Evolutionary conservation across 2,888 invertebrate species (phyloP).

Genomic region (Mactromeris polynyma): DNA sequence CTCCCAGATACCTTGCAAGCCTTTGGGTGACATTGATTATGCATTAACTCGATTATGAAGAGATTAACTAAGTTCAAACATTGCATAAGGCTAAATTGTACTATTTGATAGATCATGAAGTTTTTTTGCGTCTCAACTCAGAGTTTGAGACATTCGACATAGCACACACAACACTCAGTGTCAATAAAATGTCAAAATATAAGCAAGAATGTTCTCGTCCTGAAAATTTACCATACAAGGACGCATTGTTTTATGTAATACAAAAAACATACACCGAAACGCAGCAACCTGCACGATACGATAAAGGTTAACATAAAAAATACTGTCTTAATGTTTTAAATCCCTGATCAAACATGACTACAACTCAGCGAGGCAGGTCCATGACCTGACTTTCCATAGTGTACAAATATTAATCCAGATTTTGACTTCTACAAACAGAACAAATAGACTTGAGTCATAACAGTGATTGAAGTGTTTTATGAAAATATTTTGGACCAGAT

Average conservation of each 20-base stretch:
- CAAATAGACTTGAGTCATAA: background rate
- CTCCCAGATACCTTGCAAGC: constrained; percentile 26
- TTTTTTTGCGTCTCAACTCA: background rate
- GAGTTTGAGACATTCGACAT: background rate
- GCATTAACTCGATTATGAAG: constrained; percentile 48
- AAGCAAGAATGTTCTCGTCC: background rate
- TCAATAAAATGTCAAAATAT: background rate
- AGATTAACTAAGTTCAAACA: constrained; percentile 25
- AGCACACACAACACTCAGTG: background rate
- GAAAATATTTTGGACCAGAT: background rate
- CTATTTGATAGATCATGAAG: background rate
- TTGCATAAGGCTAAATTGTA: background rate
- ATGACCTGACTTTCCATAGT: background rate
- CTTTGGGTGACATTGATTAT: constrained; percentile 55
- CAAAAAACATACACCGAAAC: background rate
- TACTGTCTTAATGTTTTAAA: background rate
- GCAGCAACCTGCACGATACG: background rate
- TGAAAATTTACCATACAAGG: background rate
- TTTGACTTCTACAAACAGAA: background rate
- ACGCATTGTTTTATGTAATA: background rate
- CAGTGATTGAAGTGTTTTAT: background rate
- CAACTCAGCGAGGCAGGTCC: background rate
- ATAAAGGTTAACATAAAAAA: background rate
- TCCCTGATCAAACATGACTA: background rate
- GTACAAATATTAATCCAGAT: background rate